A percentile compares a stretch with the other conserved stretches of the same genome.
phyloP scores from a whole-genome alignment of 2,797 vertebrate genomes.

The Caiman crocodilus region DNA sequence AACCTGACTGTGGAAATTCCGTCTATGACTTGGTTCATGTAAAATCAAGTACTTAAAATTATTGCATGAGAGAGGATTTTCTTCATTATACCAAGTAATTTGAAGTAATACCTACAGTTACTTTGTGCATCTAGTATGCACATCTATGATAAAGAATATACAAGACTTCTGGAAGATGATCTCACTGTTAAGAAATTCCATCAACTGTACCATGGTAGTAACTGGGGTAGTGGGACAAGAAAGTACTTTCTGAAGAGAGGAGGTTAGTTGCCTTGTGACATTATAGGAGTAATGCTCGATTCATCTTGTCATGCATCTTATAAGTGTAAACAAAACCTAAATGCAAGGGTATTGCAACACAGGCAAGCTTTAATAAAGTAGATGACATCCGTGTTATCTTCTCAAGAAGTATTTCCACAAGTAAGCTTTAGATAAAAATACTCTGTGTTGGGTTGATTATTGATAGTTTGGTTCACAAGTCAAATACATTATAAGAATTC shows the following conservation, averaged over 20 bases:
- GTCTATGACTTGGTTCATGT: slow-evolving; percentile 60
- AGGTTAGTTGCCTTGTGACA: neutral
- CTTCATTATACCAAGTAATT: neutral
- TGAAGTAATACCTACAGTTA: neutral
- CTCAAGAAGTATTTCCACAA: neutral
- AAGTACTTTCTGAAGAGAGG: neutral
- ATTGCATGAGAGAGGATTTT: neutral
- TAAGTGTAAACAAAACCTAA: neutral
- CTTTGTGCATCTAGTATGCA: accelerated
- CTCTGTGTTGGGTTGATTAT: neutral
- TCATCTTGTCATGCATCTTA: neutral
- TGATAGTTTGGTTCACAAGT: neutral
- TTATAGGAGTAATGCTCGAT: neutral
- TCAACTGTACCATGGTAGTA: accelerated
- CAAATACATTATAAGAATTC: no score
- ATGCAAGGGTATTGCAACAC: neutral
- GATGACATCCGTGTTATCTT: no score
- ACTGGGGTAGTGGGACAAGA: neutral
- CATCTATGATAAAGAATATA: accelerated
- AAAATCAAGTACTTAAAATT: slow-evolving; percentile 46
- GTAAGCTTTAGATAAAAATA: neutral
- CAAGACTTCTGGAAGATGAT: neutral
- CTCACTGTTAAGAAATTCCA: neutral
- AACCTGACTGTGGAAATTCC: slow-evolving; percentile 59
- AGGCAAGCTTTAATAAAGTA: neutral